Conservation (phyloP, 2,113 vertebrate genomes). For the human region DNA sequence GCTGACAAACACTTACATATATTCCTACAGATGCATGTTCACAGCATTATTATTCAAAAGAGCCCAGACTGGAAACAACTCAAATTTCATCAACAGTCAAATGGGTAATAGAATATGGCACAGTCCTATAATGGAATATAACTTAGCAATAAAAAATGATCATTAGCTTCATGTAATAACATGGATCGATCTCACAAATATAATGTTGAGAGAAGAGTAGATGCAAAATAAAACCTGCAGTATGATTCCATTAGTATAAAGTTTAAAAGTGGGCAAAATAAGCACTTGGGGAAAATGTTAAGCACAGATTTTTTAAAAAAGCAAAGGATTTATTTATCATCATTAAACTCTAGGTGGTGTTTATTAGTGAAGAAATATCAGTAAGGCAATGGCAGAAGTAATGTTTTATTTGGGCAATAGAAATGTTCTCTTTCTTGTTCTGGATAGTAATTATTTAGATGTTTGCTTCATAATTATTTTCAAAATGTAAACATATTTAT, state of each 20-base stretch:
- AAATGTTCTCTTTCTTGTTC: not conserved
- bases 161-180: not conserved
- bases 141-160: not conserved
- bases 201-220: not conserved
- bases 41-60: not conserved
- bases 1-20: not conserved
- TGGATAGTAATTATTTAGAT: not conserved
- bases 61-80: not conserved
- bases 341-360: not conserved
- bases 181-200: not conserved
- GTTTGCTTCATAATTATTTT: not conserved
- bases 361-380: not conserved
- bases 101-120: not conserved
- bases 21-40: not conserved
- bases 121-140: not conserved
- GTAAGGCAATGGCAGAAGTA: not conserved
- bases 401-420: not conserved
- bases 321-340: not conserved
- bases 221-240: not conserved
- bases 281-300: not conserved
- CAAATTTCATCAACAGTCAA: not conserved
- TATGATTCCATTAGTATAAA: not conserved
- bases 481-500: not conserved
- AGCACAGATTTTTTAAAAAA: not conserved
- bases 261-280: not conserved